Conservation (phyloP, 2,797 vertebrate species). For the Odontamblyopus rebecca region DNA sequence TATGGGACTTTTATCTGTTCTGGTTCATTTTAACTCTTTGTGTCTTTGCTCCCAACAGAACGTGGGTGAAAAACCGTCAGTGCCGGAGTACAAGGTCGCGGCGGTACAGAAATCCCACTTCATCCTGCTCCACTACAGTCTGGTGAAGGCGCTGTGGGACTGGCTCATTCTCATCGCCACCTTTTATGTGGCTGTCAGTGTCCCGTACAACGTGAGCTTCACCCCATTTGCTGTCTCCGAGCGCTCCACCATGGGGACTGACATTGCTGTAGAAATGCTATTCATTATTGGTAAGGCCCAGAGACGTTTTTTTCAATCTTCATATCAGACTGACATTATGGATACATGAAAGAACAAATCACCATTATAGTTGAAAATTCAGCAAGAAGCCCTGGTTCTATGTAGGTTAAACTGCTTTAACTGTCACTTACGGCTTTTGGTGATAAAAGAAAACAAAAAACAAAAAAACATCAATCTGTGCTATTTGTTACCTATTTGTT, state of each 20-base stretch:
- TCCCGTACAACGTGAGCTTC: conserved; percentile 97
- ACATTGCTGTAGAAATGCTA: conserved; percentile 94
- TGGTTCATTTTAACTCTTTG: background rate
- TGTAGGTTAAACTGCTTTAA: background rate
- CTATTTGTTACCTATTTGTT: background rate
- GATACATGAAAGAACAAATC: background rate
- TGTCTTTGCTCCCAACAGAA: conserved; percentile 70
- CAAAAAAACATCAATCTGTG: background rate
- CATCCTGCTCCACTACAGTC: conserved; percentile 96
- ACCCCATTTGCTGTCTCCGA: conserved; percentile 78
- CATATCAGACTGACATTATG: background rate
- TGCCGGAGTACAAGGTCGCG: conserved; percentile 96
- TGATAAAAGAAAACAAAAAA: background rate
- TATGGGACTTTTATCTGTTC: background rate
- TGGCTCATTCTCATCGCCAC: conserved; percentile 96
- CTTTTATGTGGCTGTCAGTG: conserved; percentile 94
- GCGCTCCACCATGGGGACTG: conserved; percentile 90
- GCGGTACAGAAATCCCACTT: conserved; percentile 92
- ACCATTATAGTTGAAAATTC: background rate
- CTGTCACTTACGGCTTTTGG: background rate
- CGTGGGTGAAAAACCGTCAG: conserved; percentile 85
- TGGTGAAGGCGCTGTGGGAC: conserved; percentile 95
- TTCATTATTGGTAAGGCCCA: conserved; percentile 88
- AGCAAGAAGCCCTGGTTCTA: background rate
- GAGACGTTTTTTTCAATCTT: background rate